Conservation (phyloP, 2,888 invertebrate genomes). For the Rotaria socialis region DNA sequence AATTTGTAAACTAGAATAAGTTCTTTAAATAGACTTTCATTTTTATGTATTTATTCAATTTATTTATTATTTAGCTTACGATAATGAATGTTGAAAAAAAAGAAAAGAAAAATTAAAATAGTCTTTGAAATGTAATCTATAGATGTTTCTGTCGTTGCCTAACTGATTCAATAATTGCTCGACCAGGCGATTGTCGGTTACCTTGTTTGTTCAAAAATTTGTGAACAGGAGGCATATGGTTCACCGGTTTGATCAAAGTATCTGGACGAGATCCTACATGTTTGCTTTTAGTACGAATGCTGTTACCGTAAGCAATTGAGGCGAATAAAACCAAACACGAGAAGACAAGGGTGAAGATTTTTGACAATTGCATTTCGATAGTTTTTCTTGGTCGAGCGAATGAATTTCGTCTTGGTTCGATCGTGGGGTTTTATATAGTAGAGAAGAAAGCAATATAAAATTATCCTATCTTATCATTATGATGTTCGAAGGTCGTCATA, state of each 20-base stretch:
- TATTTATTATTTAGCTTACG: not conserved
- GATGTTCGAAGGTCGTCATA: not conserved
- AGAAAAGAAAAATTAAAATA: not conserved
- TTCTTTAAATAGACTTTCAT: no score
- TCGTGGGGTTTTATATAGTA: not conserved
- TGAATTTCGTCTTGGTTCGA: not conserved
- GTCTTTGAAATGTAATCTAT: no score
- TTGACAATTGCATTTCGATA: not conserved
- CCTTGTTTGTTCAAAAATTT: not conserved
- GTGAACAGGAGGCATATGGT: not conserved
- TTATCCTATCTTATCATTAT: not conserved
- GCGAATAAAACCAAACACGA: not conserved
- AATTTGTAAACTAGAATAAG: no score
- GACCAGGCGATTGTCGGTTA: not conserved
- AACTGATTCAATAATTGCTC: not conserved
- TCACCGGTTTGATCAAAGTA: not conserved
- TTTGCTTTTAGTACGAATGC: not conserved
- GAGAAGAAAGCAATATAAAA: not conserved
- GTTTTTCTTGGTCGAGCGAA: not conserved
- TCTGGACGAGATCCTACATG: not conserved
- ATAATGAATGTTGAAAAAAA: not conserved
- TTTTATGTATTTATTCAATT: not conserved
- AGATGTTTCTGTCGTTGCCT: not conserved
- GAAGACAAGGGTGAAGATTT: not conserved
- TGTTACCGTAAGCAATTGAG: not conserved